These are phyloP conservation scores for Ciconia maguari DNA, from an alignment of 2,113 vertebrate genomes.

Conservation along the genomic window DNA sequence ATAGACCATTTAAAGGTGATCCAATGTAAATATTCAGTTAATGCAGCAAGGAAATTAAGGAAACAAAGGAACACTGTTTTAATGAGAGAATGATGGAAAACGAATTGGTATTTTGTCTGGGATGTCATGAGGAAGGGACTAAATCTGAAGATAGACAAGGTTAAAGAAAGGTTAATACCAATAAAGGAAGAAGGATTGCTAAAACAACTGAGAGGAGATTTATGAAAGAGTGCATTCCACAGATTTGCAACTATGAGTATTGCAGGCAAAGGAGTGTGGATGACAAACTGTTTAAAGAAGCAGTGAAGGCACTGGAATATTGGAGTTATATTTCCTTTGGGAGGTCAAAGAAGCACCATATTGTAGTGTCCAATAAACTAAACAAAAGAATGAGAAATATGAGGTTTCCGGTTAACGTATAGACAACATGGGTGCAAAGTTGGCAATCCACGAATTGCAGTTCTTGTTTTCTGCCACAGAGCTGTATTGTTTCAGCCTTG, in stretches of 20 bases:
- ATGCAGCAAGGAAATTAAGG: background rate
- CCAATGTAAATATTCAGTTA: constrained; percentile 3
- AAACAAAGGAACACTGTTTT: background rate
- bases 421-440: background rate
- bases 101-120: constrained; percentile 15
- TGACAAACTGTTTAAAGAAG: constrained; percentile 51
- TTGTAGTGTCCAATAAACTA: background rate
- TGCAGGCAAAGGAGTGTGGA: constrained; percentile 9
- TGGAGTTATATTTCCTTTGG: constrained; percentile 11
- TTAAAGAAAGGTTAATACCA: constrained; percentile 61
- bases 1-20: background rate
- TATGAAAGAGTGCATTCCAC: constrained; percentile 40
- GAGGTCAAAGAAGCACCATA: constrained; percentile 28
- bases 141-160: constrained; percentile 46
- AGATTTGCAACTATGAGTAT: background rate
- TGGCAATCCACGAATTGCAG: background rate
- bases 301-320: constrained; percentile 1
- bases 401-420: background rate
- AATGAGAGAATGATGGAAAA: constrained; percentile 30
- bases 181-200: constrained; percentile 57
- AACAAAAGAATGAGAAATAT: background rate
- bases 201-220: constrained; percentile 36
- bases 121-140: constrained; percentile 8
- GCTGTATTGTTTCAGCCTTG: background rate
- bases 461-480: background rate